Conservation (phyloP, 2,888 invertebrate species). For the Scaptomyza tumidula region DNA sequence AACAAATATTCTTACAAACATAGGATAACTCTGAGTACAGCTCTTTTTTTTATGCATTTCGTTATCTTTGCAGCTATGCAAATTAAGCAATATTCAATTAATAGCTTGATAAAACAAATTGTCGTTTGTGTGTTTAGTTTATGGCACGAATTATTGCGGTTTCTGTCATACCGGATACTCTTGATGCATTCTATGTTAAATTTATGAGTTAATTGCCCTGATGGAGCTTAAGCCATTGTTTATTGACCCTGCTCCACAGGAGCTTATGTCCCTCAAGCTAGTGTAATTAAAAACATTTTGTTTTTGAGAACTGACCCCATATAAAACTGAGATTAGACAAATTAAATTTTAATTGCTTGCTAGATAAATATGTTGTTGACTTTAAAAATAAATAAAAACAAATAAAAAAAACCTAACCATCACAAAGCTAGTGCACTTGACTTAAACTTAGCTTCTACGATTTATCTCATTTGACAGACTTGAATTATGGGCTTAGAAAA, state of each 20-base stretch:
- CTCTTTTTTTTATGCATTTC: neutral
- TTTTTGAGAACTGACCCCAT: conserved; percentile 38
- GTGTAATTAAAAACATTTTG: conserved; percentile 23
- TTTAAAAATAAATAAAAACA: conserved; percentile 13
- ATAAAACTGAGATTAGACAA: conserved; percentile 43
- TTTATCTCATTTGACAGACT: conserved; percentile 64
- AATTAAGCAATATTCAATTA: conserved; percentile 25
- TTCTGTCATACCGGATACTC: conserved; percentile 46
- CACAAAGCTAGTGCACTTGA: conserved; percentile 34
- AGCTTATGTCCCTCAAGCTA: neutral
- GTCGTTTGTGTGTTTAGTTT: conserved; percentile 45
- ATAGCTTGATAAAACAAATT: conserved; percentile 19
- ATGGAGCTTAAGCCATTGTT: neutral
- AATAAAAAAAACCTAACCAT: conserved; percentile 7
- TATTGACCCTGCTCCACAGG: conserved; percentile 16
- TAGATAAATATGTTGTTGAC: conserved; percentile 52
- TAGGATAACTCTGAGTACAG: neutral
- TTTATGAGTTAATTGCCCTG: conserved; percentile 17
- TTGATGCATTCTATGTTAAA: conserved; percentile 13
- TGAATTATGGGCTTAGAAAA: conserved; percentile 89
- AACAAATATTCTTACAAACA: neutral
- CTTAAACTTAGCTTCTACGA: conserved; percentile 17
- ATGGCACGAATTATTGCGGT: conserved; percentile 53
- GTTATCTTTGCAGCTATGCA: neutral
- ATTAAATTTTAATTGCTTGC: conserved; percentile 52